Base-by-base conservation (phyloP, 2,888 invertebrate species). In the Platyscelio sp. region DNA sequence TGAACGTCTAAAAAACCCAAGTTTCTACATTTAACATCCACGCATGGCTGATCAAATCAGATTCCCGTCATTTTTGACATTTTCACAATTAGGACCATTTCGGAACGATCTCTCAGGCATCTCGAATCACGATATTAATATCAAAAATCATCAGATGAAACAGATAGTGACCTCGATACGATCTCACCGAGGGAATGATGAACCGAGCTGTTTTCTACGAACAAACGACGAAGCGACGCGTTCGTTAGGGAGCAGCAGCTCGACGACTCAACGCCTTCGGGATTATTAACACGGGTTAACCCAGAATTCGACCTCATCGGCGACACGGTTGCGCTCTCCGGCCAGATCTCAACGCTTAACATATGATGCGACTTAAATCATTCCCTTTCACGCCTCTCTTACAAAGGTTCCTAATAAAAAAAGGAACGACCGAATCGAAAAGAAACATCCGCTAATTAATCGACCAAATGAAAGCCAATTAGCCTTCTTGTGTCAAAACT, bases 281-380 rank as follows among this genome's bases (percentile, higher is more conserved):
- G 80, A 85, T 85, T 80, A 81, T 85, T 83, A 88, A 76, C 80
- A 77, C 79, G 75, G 81, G 82, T 84, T 81, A 79, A 83, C 74
- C 71, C 61, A 46, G 11, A 54, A 61, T 54, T 79, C 72, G 84
- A 82, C 85, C 83, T 83, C 68, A 74, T 61, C 61, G 75, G 74
- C 68, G 77, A 83, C 83, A 78, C 82, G 70, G 76, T 78, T 63
- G 63, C 18, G 61, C 58, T 76, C 24, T 15, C 70, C 40, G 46
- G 29, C 7, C 56, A 51, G 72, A 70, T 63, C 60, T 68, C 51
- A 81, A 27, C 67, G 67, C 33, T 38, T 61, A 78, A 49, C 72
- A 61, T 43, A 74, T 70, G 86, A 86, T 86, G 68, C 80, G 82
- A 88, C 83, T 87, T 76, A 89, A 91, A 91, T 90, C 90, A 88